Conservation (phyloP, 2,113 vertebrate species). For the Syngnathus typhle region DNA sequence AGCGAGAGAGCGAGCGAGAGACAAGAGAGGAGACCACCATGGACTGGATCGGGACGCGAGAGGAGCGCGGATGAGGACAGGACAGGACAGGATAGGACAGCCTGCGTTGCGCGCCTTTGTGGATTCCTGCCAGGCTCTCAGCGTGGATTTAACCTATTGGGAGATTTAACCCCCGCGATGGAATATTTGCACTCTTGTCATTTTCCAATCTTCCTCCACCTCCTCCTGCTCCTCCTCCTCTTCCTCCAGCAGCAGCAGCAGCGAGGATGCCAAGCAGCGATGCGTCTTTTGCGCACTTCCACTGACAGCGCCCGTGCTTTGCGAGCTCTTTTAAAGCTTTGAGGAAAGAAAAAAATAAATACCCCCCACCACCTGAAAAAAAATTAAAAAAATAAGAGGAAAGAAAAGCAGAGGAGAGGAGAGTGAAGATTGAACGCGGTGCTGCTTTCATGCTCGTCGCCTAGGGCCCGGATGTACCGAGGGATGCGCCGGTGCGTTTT, state of each 20-base stretch:
- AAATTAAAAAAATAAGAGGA: constrained; percentile 2
- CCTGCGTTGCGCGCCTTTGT: constrained; percentile 29
- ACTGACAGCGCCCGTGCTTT: constrained; percentile 59
- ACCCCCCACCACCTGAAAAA: not conserved
- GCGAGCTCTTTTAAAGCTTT: constrained; percentile 38
- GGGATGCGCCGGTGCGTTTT: constrained; percentile 70
- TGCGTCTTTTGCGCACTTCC: constrained; percentile 69
- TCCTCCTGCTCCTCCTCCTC: constrained; percentile 41
- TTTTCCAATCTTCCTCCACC: constrained; percentile 44
- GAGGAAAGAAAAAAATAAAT: not conserved
- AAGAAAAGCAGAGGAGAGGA: constrained; percentile 13
- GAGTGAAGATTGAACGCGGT: constrained; percentile 63
- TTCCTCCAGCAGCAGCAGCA: constrained; percentile 43
- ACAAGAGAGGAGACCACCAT: constrained; percentile 52
- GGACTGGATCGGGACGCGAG: constrained; percentile 60
- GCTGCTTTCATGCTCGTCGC: constrained; percentile 64
- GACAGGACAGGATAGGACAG: constrained; percentile 59
- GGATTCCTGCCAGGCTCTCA: constrained; percentile 29
- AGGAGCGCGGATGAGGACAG: constrained; percentile 58
- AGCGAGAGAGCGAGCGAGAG: constrained; percentile 36
- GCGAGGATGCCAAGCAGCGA: constrained; percentile 65
- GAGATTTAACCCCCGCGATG: constrained; percentile 67
- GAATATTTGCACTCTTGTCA: constrained; percentile 62
- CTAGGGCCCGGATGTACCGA: constrained; percentile 71
- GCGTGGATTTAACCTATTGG: constrained; percentile 55